A percentile compares a stretch with the other conserved stretches of the same genome.
Conservation (phyloP, 2,113 vertebrate genomes). For the Arvicanthis niloticus region DNA sequence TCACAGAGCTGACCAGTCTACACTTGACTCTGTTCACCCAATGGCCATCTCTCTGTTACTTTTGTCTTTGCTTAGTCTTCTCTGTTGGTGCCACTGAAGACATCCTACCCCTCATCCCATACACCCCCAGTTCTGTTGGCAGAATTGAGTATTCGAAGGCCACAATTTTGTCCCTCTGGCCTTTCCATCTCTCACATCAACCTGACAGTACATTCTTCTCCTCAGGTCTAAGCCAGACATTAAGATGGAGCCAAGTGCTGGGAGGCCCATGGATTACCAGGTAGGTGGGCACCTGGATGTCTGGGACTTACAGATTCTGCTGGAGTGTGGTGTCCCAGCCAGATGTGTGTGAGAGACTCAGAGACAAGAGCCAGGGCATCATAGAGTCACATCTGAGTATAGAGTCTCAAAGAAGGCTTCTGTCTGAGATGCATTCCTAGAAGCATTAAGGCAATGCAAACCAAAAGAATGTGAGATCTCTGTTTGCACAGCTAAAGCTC, state of each 20-base stretch:
- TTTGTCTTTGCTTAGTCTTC: background rate
- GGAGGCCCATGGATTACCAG: constrained; percentile 98
- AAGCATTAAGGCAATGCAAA: background rate
- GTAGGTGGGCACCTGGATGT: constrained; percentile 79
- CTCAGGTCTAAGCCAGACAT: constrained; percentile 98
- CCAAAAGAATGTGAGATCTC: background rate
- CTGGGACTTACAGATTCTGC: accelerated
- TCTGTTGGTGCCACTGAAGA: background rate
- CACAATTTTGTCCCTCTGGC: background rate
- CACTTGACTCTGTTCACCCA: background rate
- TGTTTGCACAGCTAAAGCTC: background rate
- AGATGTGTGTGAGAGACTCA: background rate
- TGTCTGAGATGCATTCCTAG: background rate
- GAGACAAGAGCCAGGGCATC: background rate
- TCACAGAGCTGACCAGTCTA: background rate
- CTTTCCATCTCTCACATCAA: background rate
- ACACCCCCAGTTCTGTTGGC: background rate
- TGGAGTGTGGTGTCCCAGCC: background rate
- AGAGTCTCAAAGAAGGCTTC: background rate
- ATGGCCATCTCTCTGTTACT: background rate
- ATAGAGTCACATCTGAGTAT: background rate
- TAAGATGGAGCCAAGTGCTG: constrained; percentile 96
- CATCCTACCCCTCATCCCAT: background rate
- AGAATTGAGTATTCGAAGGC: background rate
- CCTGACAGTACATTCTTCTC: background rate